phyloP scores from a whole-genome alignment of 2,888 invertebrate genomes.

The Phania funesta region DNA sequence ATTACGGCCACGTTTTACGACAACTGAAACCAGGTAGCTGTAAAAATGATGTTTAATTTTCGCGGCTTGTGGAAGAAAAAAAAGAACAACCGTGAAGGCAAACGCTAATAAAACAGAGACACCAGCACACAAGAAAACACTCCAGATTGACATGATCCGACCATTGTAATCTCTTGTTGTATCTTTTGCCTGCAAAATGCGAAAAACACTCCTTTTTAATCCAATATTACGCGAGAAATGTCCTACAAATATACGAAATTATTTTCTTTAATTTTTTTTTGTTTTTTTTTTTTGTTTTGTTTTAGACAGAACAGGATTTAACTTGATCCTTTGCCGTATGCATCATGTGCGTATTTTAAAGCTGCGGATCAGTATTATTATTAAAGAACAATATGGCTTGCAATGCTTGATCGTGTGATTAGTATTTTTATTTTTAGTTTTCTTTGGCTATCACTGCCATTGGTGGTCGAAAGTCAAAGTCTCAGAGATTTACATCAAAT shows the following conservation, averaged over 20 bases:
- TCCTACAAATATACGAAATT: slow-evolving; percentile 1
- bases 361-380: slow-evolving; percentile 17
- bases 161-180: slow-evolving; percentile 37
- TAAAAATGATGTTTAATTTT: not conserved
- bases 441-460: not conserved
- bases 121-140: not conserved
- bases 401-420: slow-evolving; percentile 37
- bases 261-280: not conserved
- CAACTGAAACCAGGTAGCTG: not conserved
- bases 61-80: slow-evolving; percentile 3
- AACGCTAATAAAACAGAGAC: not conserved
- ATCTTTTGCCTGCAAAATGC: not conserved
- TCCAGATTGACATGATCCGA: slow-evolving; percentile 41
- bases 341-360: slow-evolving; percentile 27
- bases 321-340: slow-evolving; percentile 33
- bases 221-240: slow-evolving; percentile 42
- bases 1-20: not conserved
- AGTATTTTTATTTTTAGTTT: not conserved
- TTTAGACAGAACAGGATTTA: slow-evolving; percentile 26
- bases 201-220: slow-evolving; percentile 48
- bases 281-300: not conserved
- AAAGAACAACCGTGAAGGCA: not conserved
- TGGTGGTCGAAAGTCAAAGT: not conserved
- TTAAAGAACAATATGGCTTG: slow-evolving; percentile 33
- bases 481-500: slow-evolving; percentile 39